Base-by-base conservation (phyloP, 1,140 invertebrate genomes). In the Planococcus citri region DNA sequence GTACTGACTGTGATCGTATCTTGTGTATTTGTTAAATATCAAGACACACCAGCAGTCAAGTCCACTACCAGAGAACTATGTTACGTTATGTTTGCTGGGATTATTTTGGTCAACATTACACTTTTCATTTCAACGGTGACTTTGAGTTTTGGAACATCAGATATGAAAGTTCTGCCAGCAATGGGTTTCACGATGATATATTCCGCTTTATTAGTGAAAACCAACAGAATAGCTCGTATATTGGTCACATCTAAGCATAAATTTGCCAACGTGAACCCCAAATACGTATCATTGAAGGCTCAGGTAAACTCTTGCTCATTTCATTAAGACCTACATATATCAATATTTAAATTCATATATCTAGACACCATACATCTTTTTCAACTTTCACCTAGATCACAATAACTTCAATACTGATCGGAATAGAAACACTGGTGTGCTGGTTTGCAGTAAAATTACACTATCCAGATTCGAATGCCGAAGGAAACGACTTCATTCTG, bases 221-320 rank as follows among this genome's bases (percentile, higher is more conserved):
- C 93, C 2, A 95, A 94, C 80, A 82, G 92, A 33, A 96, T 96
- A 72, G 86, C 90, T 1, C 81, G 94, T 20, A 96, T 97, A 74
- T n/a, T n/a, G n/a, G n/a, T n/a, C n/a, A n/a, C n/a, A n/a, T n/a
- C n/a, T n/a, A n/a, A n/a, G n/a, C n/a, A n/a, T n/a, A n/a, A n/a
- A n/a, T n/a, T n/a, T n/a, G n/a, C n/a, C n/a, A n/a, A n/a, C n/a
- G n/a, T n/a, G 33, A 37, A 37, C 14, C 6, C 33, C 33, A 37
- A 14, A 37, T 37, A n/a, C 84, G 82, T 33, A 82, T 94, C 12
- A 92, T 94, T 84, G 86, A 89, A 79, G 60, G 33, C 71, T 68
- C 6, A 69, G 14, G 14, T 27, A 9, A 60, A n/a, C n/a, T n/a
- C n/a, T n/a, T n/a, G n/a, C n/a, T n/a, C n/a, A n/a, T n/a, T n/a